Percentiles rank a stretch among this genome's conserved stretches.
These are phyloP conservation scores for Halocaridina rubra DNA, from an alignment of 2,888 invertebrate species.

Conservation along the genomic window DNA sequence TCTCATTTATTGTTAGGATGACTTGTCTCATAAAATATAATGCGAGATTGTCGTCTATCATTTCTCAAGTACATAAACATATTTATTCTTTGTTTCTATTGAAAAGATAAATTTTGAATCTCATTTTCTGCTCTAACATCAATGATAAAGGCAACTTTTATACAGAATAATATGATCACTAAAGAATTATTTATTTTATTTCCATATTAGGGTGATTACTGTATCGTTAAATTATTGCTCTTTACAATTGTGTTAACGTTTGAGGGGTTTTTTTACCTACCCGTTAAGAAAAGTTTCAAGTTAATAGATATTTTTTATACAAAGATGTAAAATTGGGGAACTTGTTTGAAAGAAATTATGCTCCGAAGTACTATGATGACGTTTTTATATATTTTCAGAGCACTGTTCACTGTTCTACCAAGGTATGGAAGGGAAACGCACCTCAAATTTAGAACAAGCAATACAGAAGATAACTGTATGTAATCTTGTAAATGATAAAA, in stretches of 20 bases:
- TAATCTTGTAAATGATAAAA: background rate
- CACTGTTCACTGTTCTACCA: conserved; percentile 45
- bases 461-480: background rate
- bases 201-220: too few species aligned
- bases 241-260: background rate
- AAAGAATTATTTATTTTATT: too few species aligned
- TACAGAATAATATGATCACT: too few species aligned
- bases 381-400: conserved; percentile 40
- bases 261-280: background rate
- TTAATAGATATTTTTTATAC: background rate
- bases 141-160: too few species aligned
- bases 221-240: background rate
- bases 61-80: too few species aligned
- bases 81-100: too few species aligned
- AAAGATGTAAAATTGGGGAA: background rate
- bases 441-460: conserved; percentile 8
- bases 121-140: too few species aligned
- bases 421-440: conserved; percentile 38
- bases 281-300: background rate
- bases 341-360: background rate
- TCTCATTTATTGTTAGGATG: too few species aligned
- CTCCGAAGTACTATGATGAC: background rate
- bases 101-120: too few species aligned
- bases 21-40: too few species aligned
- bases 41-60: too few species aligned